These are phyloP conservation scores for Gymnodraco acuticeps DNA, from an alignment of 2,797 vertebrate species.

Conservation along the genomic window DNA sequence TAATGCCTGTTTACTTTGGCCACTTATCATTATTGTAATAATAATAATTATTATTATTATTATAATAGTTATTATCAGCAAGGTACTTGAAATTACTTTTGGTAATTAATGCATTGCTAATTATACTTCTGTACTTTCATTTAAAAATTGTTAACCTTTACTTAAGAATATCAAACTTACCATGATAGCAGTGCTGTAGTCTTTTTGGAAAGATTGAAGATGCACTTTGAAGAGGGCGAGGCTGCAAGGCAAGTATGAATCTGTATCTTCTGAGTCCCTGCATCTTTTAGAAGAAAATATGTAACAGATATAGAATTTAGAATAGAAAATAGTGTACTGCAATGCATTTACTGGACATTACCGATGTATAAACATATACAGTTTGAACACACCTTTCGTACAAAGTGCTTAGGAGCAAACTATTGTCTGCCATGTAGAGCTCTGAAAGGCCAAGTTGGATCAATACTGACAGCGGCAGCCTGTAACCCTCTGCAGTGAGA, in stretches of 20 bases:
- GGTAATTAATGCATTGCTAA: neutral
- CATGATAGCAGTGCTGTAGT: conserved; percentile 73
- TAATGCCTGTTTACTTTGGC: conserved; percentile 1
- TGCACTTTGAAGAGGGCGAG: conserved; percentile 82
- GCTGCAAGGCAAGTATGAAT: conserved; percentile 88
- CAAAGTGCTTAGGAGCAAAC: conserved; percentile 73
- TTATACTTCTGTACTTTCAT: neutral
- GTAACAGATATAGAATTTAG: neutral
- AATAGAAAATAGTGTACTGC: neutral
- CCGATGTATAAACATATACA: neutral
- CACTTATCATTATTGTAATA: neutral
- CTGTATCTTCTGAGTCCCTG: conserved; percentile 78
- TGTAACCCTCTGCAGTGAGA: conserved; percentile 82
- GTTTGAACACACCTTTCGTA: conserved; percentile 77
- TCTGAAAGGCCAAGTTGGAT: conserved; percentile 79
- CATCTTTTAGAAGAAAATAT: conserved; percentile 75
- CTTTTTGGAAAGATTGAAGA: conserved; percentile 73
- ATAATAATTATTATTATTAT: neutral
- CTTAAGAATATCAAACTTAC: conserved; percentile 60
- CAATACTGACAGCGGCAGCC: conserved; percentile 74
- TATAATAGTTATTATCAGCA: neutral
- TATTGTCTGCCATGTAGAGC: conserved; percentile 72
- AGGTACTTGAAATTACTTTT: neutral
- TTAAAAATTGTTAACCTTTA: conserved; percentile 1
- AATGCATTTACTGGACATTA: neutral